A percentile compares a stretch with the other conserved stretches of the same genome.
These are phyloP conservation scores for Ischnura elegans DNA, from an alignment of 2,888 invertebrate genomes.

Conservation along the genomic window DNA sequence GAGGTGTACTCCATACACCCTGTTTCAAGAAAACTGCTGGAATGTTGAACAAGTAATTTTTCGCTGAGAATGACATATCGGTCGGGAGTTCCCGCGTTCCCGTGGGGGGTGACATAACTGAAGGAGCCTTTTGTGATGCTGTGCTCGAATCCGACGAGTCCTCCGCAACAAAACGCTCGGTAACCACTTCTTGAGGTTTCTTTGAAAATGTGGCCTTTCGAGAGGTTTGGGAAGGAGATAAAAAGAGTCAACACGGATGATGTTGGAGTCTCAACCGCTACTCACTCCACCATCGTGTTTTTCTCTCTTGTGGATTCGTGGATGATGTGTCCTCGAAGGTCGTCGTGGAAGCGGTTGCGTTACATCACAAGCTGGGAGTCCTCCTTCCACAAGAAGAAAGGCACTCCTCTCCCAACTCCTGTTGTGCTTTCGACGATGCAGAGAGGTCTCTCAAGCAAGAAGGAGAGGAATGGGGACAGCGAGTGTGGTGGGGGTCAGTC, in stretches of 20 bases:
- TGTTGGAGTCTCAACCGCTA: background rate
- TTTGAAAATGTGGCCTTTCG: conserved; percentile 21
- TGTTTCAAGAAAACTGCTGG: no score
- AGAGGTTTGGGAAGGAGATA: background rate
- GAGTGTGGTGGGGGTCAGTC: no score
- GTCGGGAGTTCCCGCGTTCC: no score
- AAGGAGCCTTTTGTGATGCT: background rate
- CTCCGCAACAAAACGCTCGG: background rate
- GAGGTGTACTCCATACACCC: no score
- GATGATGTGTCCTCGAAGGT: conserved; percentile 54
- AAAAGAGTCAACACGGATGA: background rate
- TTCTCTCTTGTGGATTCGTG: conserved; percentile 33
- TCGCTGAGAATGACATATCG: no score
- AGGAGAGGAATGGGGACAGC: no score
- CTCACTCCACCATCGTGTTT: background rate
- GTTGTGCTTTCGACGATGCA: background rate
- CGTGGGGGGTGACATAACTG: background rate
- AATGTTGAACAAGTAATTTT: no score
- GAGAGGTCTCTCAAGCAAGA: background rate
- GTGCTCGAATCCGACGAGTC: background rate
- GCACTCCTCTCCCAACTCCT: background rate
- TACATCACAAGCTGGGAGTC: conserved; percentile 8
- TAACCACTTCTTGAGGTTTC: background rate
- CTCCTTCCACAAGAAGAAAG: background rate
- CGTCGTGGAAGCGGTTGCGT: conserved; percentile 34